Evolutionary conservation across 2,888 invertebrate genomes (phyloP), one percentile per base, ranked within the genome.

Genomic region (Meteorus cinctellus): DNA sequence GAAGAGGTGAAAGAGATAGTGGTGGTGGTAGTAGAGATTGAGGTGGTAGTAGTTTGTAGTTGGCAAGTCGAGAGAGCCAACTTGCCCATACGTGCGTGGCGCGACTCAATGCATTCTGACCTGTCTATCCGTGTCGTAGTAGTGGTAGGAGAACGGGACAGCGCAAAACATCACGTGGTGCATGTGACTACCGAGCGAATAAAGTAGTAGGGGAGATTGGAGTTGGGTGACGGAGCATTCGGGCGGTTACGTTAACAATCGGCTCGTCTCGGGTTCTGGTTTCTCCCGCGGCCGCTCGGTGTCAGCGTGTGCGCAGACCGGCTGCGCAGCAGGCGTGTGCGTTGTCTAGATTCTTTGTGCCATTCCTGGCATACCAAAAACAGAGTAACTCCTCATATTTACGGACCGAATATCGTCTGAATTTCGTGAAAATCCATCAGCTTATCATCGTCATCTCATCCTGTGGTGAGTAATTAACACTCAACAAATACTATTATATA

Each of bases 301-400:
- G 93, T 93, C 93, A 93, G 93, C 93, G 93, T 92, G 92, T 94
- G 94, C 94, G 95, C 94, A 93, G 92, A 92, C 92, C 88, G 92
- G 92, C 91, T 95, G 95, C 95, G 95, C 95, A 92, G 92, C 93
- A 92, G 93, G 92, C 93, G 93, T 93, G 92, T 95, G 95, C 96
- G 96, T 96, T 96, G 96, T 96, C 95, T 93, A 94, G 96, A 96
- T 96, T 96, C 96, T 96, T 96, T 96, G 95, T 96, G 96, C 95
- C 96, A 96, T 96, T 96, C 96, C 95, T 95, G 93, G 95, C 96
- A 96, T 96, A 95, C 96, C 96, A 95, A 91, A 91, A 91, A 91
- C 91, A 90, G 91, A 90, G 91, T 90, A 88, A 87, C 86, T 85
- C 86, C 87, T 89, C 89, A 89, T 90, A 90, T 90, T 91, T 90